phyloP scores from a whole-genome alignment of 2,888 invertebrate species.

The Lithophane socia region DNA sequence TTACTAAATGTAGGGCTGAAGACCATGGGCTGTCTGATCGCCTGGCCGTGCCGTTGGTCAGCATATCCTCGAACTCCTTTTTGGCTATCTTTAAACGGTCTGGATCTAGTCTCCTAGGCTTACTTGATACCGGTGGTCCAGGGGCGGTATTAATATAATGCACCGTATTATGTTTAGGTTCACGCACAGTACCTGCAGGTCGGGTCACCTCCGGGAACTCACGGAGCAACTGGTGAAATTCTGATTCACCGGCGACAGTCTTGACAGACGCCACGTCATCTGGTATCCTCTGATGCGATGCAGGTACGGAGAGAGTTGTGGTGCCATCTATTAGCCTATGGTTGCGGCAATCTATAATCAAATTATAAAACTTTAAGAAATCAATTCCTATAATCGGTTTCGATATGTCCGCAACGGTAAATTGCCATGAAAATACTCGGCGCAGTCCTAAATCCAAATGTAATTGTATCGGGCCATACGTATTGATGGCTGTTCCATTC shows the following conservation, averaged over 20 bases:
- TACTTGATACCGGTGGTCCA: conserved; percentile 1
- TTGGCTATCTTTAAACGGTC: neutral
- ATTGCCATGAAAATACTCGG: conserved; percentile 1
- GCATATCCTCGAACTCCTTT: neutral
- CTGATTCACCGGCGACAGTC: conserved; percentile 9
- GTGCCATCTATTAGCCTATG: neutral
- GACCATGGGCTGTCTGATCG: too few species aligned
- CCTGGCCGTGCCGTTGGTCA: too few species aligned
- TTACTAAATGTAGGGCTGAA: too few species aligned
- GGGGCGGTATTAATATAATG: too few species aligned
- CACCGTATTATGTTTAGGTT: too few species aligned
- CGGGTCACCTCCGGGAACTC: neutral
- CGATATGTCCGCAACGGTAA: conserved; percentile 5
- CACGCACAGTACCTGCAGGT: too few species aligned
- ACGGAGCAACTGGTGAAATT: conserved; percentile 10
- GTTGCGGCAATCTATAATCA: conserved; percentile 10
- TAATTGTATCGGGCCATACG: conserved; percentile 4
- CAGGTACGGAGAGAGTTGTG: conserved; percentile 1
- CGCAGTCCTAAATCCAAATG: conserved; percentile 13
- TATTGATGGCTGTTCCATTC: neutral
- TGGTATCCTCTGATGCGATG: conserved; percentile 3
- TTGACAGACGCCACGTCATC: conserved; percentile 10
- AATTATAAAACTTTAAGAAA: conserved; percentile 2
- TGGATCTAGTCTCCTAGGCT: neutral
- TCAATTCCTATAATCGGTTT: conserved; percentile 16